phyloP scores from a whole-genome alignment of 2,113 vertebrate species.

The Trachemys scripta region DNA sequence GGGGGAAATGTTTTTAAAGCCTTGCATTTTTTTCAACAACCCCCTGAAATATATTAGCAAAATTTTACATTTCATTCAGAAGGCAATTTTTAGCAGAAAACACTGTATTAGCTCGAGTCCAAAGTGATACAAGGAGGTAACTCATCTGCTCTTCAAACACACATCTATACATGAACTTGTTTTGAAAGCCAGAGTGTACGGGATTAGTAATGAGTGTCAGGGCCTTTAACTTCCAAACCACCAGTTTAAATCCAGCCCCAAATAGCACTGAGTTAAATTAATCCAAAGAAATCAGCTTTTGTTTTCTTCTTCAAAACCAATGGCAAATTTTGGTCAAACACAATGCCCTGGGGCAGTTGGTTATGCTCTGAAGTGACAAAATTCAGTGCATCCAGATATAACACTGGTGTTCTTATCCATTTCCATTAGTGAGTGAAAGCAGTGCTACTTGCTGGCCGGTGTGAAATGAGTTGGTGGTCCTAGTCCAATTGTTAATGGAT shows the following conservation, averaged over 20 bases:
- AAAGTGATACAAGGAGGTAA: background rate
- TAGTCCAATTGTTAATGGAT: fast-evolving
- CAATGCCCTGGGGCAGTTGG: fast-evolving
- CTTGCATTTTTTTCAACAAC: background rate
- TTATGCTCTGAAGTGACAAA: background rate
- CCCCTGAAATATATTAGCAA: background rate
- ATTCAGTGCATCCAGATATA: background rate
- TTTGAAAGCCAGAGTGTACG: background rate
- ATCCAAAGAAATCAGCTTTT: fast-evolving
- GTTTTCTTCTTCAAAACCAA: background rate
- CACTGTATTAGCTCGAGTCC: background rate
- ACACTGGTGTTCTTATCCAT: background rate
- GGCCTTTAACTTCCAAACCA: background rate
- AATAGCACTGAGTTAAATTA: background rate
- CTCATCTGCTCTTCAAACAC: background rate
- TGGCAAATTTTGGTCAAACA: background rate
- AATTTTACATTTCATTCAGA: background rate
- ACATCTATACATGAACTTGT: background rate
- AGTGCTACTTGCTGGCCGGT: background rate
- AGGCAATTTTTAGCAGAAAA: background rate
- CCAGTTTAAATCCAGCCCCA: background rate
- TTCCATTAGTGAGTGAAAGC: background rate
- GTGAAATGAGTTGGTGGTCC: background rate
- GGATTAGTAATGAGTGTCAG: background rate
- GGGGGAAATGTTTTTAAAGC: background rate